Conservation (phyloP, 2,113 vertebrate species). For the Atherinomorus stipes region DNA sequence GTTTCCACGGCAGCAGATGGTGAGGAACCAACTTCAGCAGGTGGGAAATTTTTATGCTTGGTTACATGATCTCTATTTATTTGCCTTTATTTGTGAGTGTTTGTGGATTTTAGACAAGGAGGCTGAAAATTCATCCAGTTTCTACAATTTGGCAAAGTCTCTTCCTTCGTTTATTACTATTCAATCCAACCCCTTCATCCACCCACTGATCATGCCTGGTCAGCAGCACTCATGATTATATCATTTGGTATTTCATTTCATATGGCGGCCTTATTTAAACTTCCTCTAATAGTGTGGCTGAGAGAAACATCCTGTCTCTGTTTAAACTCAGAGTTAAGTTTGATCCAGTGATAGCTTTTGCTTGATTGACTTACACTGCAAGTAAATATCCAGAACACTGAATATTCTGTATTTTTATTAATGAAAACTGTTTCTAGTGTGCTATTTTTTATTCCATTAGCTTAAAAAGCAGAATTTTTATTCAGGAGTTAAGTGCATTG, state of each 20-base stretch:
- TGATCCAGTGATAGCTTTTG: constrained; percentile 31
- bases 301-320: constrained; percentile 22
- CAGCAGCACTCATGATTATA: constrained; percentile 56
- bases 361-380: constrained; percentile 26
- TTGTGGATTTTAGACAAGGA: neutral
- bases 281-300: constrained; percentile 16
- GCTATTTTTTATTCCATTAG: constrained; percentile 39
- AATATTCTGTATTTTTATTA: constrained; percentile 15
- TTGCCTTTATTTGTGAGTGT: constrained; percentile 28
- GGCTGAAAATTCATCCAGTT: neutral
- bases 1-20: constrained; percentile 82
- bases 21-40: constrained; percentile 84
- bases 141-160: constrained; percentile 31
- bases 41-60: constrained; percentile 78
- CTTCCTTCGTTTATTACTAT: constrained; percentile 29
- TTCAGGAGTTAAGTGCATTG: constrained; percentile 13
- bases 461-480: constrained; percentile 23
- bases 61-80: constrained; percentile 62
- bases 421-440: neutral
- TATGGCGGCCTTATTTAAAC: constrained; percentile 33
- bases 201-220: constrained; percentile 62
- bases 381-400: constrained; percentile 14
- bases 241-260: constrained; percentile 51
- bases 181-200: constrained; percentile 42
- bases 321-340: constrained; percentile 30